Base-by-base conservation (phyloP, 2,797 vertebrate species). In the Sternotherus odoratus region DNA sequence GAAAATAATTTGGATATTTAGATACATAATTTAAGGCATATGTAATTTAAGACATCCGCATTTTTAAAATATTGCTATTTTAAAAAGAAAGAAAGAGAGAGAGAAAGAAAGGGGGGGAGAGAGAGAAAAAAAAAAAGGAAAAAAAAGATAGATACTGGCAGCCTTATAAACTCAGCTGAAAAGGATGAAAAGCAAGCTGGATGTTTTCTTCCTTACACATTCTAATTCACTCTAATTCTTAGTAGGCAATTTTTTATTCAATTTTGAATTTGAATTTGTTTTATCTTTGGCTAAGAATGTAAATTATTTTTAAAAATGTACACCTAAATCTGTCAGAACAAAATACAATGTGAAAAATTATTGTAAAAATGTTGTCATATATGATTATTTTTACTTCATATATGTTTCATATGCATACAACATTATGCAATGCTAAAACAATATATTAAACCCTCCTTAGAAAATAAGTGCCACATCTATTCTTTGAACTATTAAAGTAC, bases 161-260 rank as follows among this genome's bases (percentile, higher is more conserved):
- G 13, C 56, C 3, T 7, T 57, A 60, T 60, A 23, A 87, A 85
- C 24, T 54, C 15, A 15, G 30, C 43, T 30, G 21, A n/a, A n/a
- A n/a, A 33, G 79, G 63, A 82, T 53, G 89, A 72, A 91, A 88
- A 63, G 50, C 48, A 50, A 19, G 69, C 48, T 88, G 66, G 48
- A 16, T 72, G 86, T 93, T 85, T 91, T 77, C 56, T 7, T 60
- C 30, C 30, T 33, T 33, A 33, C 13, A 60, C 16, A 83, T n/a
- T n/a, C n/a, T n/a, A n/a, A n/a, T n/a, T n/a, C n/a, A n/a, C 10
- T 90, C 92, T n/a, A 89, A 28, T 83, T 89, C 48, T 77, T 50
- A 69, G 10, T 43, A 12, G 9, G 77, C 88, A 75, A 28, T 85
- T 33, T 46, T 33, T 46, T 50, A 46, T 49, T 39, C 75, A 88